Base-by-base conservation (phyloP, 2,797 vertebrate genomes). In the Zenarchopterus dispar region DNA sequence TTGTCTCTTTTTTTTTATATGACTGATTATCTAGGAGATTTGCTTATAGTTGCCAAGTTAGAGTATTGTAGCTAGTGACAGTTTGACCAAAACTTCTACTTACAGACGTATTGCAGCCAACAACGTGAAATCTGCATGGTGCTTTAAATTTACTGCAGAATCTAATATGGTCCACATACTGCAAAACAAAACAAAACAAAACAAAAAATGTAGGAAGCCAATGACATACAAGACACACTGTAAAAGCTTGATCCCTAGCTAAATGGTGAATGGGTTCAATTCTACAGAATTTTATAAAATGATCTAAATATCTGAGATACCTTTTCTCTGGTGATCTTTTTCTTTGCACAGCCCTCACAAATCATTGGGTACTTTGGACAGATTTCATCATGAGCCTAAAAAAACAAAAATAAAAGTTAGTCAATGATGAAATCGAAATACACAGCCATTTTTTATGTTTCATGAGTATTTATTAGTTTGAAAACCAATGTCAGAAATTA, bases 101-200 rank as follows among this genome's bases (percentile, higher is more conserved):
- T 93, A 98, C 97, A 93, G 93, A 92, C 77, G 95, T 95, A 56
- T 94, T 77, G 84, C 97, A 99, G 87, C 97, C 97, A 8, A 98
- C 92, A 19, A 92, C 87, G 45, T 94, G 93, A 83, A 98, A 99
- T 82, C 96, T 94, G 91, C 97, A 99, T 10, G 95, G 95, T 28
- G 93, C 93, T 89, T 91, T 95, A 78, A 95, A 97, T 88, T 95
- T 95, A 91, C 94, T 94, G 75, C 97, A 99, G 1, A 92, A 89
- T 90, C 95, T 95, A 91, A 97, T 92, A 21, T 99, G 97, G 82
- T 98, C 97, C 90, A 95, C 95, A 81, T 98, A 98, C 97, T 99
- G 70, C 57, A 89, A 73, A 88, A 81, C 80, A 86, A 52, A 36
- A 11, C 33, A 36, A 36, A 36, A 36, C 33, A 36, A 36, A 36